Conservation (phyloP, 2,888 invertebrate species). For the Apoderus coryli region DNA sequence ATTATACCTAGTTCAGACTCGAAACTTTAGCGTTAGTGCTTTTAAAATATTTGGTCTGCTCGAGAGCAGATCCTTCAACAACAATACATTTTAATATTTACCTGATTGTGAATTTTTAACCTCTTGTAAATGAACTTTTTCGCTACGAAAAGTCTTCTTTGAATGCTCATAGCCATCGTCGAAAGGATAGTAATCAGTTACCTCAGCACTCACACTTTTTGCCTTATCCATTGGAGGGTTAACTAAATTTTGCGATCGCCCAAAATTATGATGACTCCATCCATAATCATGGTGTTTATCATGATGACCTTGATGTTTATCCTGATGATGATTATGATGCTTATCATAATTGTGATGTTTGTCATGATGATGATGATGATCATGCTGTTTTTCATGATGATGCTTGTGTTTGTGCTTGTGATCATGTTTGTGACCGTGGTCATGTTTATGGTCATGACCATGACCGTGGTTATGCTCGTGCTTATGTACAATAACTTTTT, state of each 20-base stretch:
- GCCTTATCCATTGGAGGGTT: no score
- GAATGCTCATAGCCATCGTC: conserved; percentile 15
- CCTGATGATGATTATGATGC: conserved; percentile 7
- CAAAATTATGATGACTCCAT: no score
- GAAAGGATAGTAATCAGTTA: no score
- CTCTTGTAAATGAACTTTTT: conserved; percentile 12
- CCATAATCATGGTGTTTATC: conserved; percentile 7
- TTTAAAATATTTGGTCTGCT: no score
- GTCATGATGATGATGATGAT: conserved; percentile 14
- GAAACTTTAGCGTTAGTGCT: no score
- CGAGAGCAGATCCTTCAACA: no score
- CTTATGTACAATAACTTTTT: conserved; percentile 17
- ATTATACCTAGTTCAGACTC: no score
- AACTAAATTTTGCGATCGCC: no score
- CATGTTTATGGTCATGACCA: conserved; percentile 18
- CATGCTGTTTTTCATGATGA: conserved; percentile 19
- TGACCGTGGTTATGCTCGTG: conserved; percentile 22
- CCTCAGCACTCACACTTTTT: no score
- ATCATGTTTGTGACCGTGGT: conserved; percentile 20
- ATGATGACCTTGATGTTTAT: conserved; percentile 7
- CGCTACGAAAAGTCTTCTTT: conserved; percentile 16
- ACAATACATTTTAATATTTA: no score
- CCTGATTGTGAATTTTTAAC: conserved; percentile 13
- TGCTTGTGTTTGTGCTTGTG: conserved; percentile 20
- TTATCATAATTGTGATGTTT: conserved; percentile 19